Evolutionary conservation across 2,113 vertebrate genomes (phyloP), one percentile per base, ranked within the genome.

Genomic region (Cepphus grylle): DNA sequence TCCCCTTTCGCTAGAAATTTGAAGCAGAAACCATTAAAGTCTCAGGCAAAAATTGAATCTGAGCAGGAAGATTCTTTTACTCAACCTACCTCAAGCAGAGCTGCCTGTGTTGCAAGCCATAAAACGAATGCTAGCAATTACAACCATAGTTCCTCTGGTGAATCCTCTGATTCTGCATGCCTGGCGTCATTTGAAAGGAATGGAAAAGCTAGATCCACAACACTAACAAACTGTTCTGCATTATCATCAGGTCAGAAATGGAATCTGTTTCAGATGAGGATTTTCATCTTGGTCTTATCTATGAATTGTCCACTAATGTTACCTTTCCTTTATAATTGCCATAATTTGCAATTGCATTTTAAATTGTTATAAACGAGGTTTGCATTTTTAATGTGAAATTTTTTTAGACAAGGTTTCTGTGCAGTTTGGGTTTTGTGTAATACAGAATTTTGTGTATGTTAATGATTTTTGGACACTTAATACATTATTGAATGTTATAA

Each of bases 71-170:
- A 98, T 93, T 98, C 98, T 90, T 97, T 97, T 72, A 47, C 96
- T 92, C 99, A 98, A 96, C 98, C 99, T 99, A 98, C 99, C 99
- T 99, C 99, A 98, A 97, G 98, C 94, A 98, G 98, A 98, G 98
- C 84, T 0, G n/a, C 90, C 30, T 95, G 84, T 59, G 81, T 95
- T 91, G 5, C 94, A 77, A 88, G 95, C 95, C 97, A 88, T 83
- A 97, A 94, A 96, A 69, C 23, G 3, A 84, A 14, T 62, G 9
- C 86, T 50, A 91, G 88, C 29, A 81, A 63, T 81, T 98, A 93
- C 81, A 88, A 93, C 26, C 97, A 83, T 26, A 96, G 94, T 19
- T 98, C 97, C 53, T 98, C 99, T 45, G 98, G 97, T 5, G 98
- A 99, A 65, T 98, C 98, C 21, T 98, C 98, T 8, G 98, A 98